phyloP scores from a whole-genome alignment of 2,888 invertebrate species.

The Lochmaea capreae region DNA sequence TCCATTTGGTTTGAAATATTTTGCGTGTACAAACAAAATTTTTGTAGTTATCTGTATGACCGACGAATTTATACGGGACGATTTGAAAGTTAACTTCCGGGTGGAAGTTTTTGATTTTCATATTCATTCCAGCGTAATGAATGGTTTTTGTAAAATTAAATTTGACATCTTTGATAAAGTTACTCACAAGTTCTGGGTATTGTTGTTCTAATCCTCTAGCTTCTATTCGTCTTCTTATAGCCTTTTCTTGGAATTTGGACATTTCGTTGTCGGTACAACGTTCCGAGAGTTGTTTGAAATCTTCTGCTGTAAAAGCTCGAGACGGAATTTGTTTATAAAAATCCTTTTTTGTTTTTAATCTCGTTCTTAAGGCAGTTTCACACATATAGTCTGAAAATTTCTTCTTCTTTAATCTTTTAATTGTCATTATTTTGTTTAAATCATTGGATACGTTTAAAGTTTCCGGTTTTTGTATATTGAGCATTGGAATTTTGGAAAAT shows the following conservation, averaged over 20 bases:
- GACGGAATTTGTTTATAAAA: not conserved
- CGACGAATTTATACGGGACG: slow-evolving; percentile 71
- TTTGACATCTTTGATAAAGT: slow-evolving; percentile 69
- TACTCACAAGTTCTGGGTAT: slow-evolving; percentile 68
- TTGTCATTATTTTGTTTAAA: slow-evolving; percentile 40
- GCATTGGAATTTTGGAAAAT: slow-evolving; percentile 30
- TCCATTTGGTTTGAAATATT: slow-evolving; percentile 69
- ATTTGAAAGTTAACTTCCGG: slow-evolving; percentile 72
- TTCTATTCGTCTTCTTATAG: slow-evolving; percentile 71
- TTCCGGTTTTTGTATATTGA: slow-evolving; percentile 31
- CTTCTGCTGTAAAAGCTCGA: slow-evolving; percentile 34
- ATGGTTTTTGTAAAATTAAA: slow-evolving; percentile 71
- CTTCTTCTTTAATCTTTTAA: slow-evolving; percentile 37
- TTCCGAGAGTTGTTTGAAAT: slow-evolving; percentile 43
- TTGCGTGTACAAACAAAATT: slow-evolving; percentile 71
- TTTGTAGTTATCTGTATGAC: slow-evolving; percentile 71
- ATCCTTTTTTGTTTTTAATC: not conserved
- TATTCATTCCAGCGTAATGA: slow-evolving; percentile 48
- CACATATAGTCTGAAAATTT: slow-evolving; percentile 48
- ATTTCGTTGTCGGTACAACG: slow-evolving; percentile 44
- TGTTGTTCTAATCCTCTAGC: slow-evolving; percentile 68
- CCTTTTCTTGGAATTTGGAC: slow-evolving; percentile 69
- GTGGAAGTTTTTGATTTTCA: slow-evolving; percentile 59
- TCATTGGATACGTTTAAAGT: slow-evolving; percentile 44
- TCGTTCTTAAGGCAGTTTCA: slow-evolving; percentile 35